Conservation (phyloP, 1,140 invertebrate species). For the Gonioctena quinquepunctata region DNA sequence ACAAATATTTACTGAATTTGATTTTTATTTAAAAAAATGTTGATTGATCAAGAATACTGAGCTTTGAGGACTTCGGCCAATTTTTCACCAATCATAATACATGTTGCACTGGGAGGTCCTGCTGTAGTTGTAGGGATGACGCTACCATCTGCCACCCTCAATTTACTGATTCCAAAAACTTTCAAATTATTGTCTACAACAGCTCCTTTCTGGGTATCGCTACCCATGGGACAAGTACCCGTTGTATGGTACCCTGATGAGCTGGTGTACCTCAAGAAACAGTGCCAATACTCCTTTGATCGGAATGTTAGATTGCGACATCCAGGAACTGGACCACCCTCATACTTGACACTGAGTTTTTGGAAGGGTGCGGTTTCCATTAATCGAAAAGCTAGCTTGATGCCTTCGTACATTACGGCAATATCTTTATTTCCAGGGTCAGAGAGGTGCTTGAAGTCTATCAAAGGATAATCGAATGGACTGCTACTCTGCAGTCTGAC, state of each 20-base stretch:
- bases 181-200: slow-evolving; percentile 56
- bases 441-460: slow-evolving; percentile 79
- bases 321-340: neutral
- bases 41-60: neutral
- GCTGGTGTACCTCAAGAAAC: neutral
- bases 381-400: slow-evolving; percentile 47
- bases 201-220: slow-evolving; percentile 43
- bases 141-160: slow-evolving; percentile 54
- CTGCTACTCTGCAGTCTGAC: slow-evolving; percentile 70
- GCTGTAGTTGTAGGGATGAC: slow-evolving; percentile 28
- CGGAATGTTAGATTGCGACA: neutral
- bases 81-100: neutral
- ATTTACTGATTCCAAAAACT: slow-evolving; percentile 49
- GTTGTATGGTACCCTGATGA: neutral
- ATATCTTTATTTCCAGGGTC: slow-evolving; percentile 68
- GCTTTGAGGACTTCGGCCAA: neutral
- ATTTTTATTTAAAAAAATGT: neutral
- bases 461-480: slow-evolving; percentile 73
- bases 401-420: slow-evolving; percentile 61
- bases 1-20: no score
- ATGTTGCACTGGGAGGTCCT: neutral
- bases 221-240: slow-evolving; percentile 63
- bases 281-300: slow-evolving; percentile 4
- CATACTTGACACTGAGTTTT: neutral
- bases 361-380: neutral